Conservation (phyloP, 2,113 vertebrate species). For the Potamarius usumacintae region DNA sequence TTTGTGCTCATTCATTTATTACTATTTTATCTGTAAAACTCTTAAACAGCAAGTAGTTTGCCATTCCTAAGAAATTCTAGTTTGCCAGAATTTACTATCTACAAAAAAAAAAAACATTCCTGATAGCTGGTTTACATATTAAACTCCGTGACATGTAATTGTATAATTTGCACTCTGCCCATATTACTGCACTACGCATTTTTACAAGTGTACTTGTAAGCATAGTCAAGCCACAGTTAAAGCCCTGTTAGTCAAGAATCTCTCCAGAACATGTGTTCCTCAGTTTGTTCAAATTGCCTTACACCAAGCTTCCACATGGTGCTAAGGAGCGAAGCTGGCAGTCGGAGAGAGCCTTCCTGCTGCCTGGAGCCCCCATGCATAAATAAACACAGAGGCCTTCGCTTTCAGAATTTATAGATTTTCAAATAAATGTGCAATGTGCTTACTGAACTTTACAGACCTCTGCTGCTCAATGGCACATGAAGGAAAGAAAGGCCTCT, state of each 20-base stretch:
- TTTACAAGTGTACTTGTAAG: conserved; percentile 10
- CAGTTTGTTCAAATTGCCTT: conserved; percentile 20
- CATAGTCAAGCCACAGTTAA: conserved; percentile 18
- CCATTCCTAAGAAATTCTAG: background rate
- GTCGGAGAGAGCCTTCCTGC: conserved; percentile 50
- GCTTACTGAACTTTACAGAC: conserved; percentile 67
- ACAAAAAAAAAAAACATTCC: background rate
- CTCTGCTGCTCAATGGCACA: conserved; percentile 57
- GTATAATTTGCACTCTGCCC: conserved; percentile 16
- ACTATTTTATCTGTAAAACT: background rate
- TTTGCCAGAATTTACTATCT: background rate
- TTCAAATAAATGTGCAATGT: conserved; percentile 66
- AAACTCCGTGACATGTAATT: conserved; percentile 24
- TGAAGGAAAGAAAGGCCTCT: conserved; percentile 60
- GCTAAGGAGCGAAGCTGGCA: conserved; percentile 59
- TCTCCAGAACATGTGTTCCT: conserved; percentile 7
- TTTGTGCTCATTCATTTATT: background rate
- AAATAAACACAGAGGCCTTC: conserved; percentile 70
- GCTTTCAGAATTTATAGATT: conserved; percentile 71
- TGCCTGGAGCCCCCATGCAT: conserved; percentile 51
- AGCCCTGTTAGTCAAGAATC: conserved; percentile 2
- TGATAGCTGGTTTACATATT: conserved; percentile 8
- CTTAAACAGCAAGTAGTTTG: background rate
- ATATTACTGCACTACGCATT: background rate
- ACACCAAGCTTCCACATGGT: background rate